Conservation (phyloP, 2,797 vertebrate species). For the Malacoctenus gilli region DNA sequence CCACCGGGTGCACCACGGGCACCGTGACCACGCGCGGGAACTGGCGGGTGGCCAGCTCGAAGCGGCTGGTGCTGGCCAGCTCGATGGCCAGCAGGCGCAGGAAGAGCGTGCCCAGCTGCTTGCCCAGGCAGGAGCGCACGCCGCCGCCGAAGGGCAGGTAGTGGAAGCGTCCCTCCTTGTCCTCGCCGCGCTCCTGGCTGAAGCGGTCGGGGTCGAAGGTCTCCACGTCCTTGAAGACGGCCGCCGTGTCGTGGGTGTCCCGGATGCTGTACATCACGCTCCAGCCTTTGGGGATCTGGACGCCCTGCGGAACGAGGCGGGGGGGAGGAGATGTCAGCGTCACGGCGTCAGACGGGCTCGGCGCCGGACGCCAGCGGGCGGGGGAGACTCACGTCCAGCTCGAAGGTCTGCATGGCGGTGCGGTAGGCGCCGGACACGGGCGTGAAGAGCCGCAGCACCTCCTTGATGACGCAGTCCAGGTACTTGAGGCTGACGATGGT, state of each 20-base stretch:
- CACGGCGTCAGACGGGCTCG: too few species aligned
- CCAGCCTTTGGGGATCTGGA: conserved; percentile 98
- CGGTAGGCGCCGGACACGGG: conserved; percentile 95
- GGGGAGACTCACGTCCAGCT: conserved; percentile 96
- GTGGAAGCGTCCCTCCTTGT: conserved; percentile 95
- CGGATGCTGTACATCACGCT: conserved; percentile 99
- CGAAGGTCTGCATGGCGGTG: conserved; percentile 96
- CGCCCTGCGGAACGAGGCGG: too few species aligned
- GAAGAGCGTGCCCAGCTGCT: conserved; percentile 95
- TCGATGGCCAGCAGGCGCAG: conserved; percentile 93
- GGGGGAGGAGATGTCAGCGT: too few species aligned
- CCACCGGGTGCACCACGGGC: conserved; percentile 93
- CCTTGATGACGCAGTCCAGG: conserved; percentile 98
- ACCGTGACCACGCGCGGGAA: conserved; percentile 92
- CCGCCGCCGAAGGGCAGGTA: conserved; percentile 96
- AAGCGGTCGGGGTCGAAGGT: conserved; percentile 95
- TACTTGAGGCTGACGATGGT: conserved; percentile 89
- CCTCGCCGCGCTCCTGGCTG: conserved; percentile 89
- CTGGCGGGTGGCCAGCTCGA: conserved; percentile 92
- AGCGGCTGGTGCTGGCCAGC: conserved; percentile 92
- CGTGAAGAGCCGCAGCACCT: conserved; percentile 94
- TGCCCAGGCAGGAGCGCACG: conserved; percentile 94
- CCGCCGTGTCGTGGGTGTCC: conserved; percentile 95
- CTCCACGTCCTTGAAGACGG: conserved; percentile 92
- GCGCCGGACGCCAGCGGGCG: too few species aligned